phyloP scores from a whole-genome alignment of 2,888 invertebrate species.

The Drosophila pegasa region DNA sequence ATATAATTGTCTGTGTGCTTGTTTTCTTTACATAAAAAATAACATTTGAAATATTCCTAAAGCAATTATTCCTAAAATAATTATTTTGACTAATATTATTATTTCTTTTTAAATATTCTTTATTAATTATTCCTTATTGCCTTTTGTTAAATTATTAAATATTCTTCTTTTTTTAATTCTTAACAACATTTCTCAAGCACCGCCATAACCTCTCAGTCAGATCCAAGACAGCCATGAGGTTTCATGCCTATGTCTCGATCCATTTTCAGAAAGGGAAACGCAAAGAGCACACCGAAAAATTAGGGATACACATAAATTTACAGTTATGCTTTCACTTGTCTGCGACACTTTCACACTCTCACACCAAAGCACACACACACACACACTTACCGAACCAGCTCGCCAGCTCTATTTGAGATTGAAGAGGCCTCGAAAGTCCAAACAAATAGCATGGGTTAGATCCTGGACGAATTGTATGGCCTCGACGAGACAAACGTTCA shows the following conservation, averaged over 20 bases:
- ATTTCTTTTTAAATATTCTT: not conserved
- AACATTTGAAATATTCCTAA: too few relatives aligned
- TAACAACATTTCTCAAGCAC: not conserved
- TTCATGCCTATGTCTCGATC: slow-evolving; percentile 10
- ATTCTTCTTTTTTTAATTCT: too few relatives aligned
- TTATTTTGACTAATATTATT: too few relatives aligned
- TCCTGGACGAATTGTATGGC: slow-evolving; percentile 73
- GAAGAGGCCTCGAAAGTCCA: slow-evolving; percentile 67
- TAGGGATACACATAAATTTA: slow-evolving; percentile 17
- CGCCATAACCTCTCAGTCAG: slow-evolving; percentile 62
- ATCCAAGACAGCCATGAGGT: slow-evolving; percentile 61
- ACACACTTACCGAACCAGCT: slow-evolving; percentile 51
- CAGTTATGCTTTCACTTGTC: slow-evolving; percentile 56
- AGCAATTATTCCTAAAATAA: too few relatives aligned
- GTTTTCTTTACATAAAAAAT: too few relatives aligned
- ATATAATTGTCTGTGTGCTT: too few relatives aligned
- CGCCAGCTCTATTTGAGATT: slow-evolving; percentile 57
- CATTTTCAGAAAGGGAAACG: slow-evolving; percentile 35
- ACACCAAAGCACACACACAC: not conserved
- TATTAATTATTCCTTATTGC: not conserved
- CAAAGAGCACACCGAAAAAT: slow-evolving; percentile 14
- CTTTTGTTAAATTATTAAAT: not conserved
- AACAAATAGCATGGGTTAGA: slow-evolving; percentile 69
- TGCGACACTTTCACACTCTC: not conserved
- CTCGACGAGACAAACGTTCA: slow-evolving; percentile 74